Base-by-base conservation (phyloP, 2,888 invertebrate genomes). In the Xiphydria camelus region DNA sequence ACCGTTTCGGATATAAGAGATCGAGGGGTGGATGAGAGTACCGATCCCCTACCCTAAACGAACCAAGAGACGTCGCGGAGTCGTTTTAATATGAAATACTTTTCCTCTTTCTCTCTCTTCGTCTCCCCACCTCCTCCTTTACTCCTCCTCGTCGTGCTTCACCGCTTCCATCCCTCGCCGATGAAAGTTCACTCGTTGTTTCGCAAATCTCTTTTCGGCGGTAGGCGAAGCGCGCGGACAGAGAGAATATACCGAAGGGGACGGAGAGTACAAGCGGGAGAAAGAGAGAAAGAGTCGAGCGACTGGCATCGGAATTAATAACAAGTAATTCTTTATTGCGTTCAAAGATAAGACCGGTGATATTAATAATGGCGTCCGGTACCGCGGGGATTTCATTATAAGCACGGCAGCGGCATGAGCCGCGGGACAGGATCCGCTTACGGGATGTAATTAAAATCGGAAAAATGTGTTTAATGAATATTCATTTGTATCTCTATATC, bases 381-480 rank as follows among this genome's bases (percentile, higher is more conserved):
- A 51, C 57, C 62, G 57, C 57, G 61, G 66, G 64, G 62, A 67
- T 69, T 72, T 71, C 65, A 73, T 73, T 73, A 72, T 70, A 70
- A 64, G 55, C 22, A 41, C 22, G 22, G 19, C 37, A 19, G 22
- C 35, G 23, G 32, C 37, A 19, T 61, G 61, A 68, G 61, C 59
- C 53, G 48, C 61, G 33, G 7, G n/a, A 21, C 4, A n/a, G 37
- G 66, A 73, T 73, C 73, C 70, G 69, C 73, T 73, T 72, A 73
- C 59, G 64, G 65, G 62, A 70, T 70, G 73, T 73, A 73, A 73
- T 73, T 73, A 73, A 73, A 72, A 69, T 69, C 65, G 67, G 62
- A 71, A 70, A 70, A 69, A 69, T 66, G 68, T 70, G 62, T 70
- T 69, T 68, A 68, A 70, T 68, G 71, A 71, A 71, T 71, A 68